Percentiles rank a stretch among this genome's conserved stretches.
Conservation (phyloP, 2,797 vertebrate genomes). For the Arnoldichthys spilopterus region DNA sequence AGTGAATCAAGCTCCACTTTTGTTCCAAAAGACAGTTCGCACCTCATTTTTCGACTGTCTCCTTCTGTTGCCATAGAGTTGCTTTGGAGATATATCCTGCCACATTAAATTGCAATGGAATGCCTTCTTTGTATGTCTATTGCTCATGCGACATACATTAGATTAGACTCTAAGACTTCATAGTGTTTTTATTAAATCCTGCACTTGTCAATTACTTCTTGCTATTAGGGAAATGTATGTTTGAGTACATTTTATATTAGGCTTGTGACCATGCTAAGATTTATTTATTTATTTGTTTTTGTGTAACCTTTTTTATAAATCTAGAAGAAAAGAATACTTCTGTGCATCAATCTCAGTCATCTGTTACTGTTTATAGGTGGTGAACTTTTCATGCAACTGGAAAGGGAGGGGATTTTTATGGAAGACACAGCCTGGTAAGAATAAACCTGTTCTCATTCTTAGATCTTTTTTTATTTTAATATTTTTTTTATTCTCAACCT, state of each 20-base stretch:
- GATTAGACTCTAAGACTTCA: background rate
- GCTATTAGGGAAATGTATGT: background rate
- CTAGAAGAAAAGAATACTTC: no score
- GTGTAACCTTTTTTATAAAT: constrained; percentile 23
- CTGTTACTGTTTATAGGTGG: constrained; percentile 80
- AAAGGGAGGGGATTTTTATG: constrained; percentile 99
- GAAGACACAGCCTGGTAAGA: constrained; percentile 98
- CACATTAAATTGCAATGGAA: constrained; percentile 4
- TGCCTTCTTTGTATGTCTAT: background rate
- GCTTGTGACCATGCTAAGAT: no score
- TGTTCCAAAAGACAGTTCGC: constrained; percentile 21
- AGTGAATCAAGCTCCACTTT: constrained; percentile 68
- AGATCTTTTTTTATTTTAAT: background rate
- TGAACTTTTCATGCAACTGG: constrained; percentile 99
- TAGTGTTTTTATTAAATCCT: background rate
- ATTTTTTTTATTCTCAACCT: background rate
- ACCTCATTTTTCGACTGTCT: constrained; percentile 39
- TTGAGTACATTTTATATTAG: background rate
- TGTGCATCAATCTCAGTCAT: no score
- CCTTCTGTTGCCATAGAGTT: constrained; percentile 42
- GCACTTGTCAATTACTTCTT: background rate
- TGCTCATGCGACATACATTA: constrained; percentile 18
- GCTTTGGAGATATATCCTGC: constrained; percentile 10
- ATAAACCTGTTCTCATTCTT: background rate
- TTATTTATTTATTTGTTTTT: no score